Conservation (phyloP, 2,797 vertebrate species). For the Falco columbarius region DNA sequence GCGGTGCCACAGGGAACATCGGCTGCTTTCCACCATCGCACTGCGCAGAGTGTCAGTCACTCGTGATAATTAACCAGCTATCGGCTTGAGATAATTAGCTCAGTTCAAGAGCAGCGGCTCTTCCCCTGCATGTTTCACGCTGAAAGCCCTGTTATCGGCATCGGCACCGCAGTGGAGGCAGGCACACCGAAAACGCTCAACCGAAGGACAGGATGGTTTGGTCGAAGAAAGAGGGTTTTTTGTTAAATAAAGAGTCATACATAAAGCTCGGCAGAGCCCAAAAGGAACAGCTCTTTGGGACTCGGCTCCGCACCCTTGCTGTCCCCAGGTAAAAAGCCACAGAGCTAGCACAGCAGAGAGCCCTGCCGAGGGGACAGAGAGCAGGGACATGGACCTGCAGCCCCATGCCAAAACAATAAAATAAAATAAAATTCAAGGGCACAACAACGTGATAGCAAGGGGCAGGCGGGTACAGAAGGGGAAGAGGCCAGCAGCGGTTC, state of each 20-base stretch:
- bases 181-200: background rate
- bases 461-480: background rate
- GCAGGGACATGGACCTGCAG: background rate
- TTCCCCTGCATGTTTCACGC: rapidly evolving
- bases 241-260: background rate
- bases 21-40: background rate
- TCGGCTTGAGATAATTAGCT: background rate
- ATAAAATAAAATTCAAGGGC: background rate
- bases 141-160: background rate
- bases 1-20: background rate
- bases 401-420: background rate
- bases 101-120: background rate
- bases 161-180: rapidly evolving
- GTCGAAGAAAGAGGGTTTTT: background rate
- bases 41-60: background rate
- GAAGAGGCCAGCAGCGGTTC: background rate
- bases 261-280: background rate
- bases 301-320: background rate
- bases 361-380: rapidly evolving
- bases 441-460: background rate
- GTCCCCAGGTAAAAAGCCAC: rapidly evolving
- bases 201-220: background rate
- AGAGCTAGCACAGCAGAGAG: rapidly evolving
- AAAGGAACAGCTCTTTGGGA: background rate
- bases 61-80: slow-evolving; percentile 40